Base-by-base conservation (phyloP, 2,113 vertebrate species). In the Sitta europaea region DNA sequence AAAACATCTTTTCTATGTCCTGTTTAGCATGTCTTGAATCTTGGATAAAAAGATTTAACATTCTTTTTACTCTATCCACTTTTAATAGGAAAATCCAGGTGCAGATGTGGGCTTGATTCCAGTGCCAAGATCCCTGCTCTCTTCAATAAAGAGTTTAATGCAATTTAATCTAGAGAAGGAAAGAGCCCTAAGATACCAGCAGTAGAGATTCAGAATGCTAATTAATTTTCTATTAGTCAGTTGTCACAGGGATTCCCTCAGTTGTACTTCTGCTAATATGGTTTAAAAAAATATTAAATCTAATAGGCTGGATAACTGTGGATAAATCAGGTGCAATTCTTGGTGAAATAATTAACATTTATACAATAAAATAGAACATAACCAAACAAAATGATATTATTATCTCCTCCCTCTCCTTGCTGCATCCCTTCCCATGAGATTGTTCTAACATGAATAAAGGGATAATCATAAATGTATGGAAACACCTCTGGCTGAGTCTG, bases 21-120 rank as follows among this genome's bases (percentile, higher is more conserved):
- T 63, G 35, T 45, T 61, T 80, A 42, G 42, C 66, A 50, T 62
- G 59, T 71, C 53, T 91, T 81, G 31, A 77, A 84, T 89, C 63
- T 61, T 19, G 67, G 71, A 85, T 95, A 92, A 86, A 96, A 95
- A 55, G 80, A 95, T 96, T 94, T 96, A 88, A 91, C 50, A 75
- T 96, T 95, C 94, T 90, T 96, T 96, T 97, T 96, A 80, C 83
- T 97, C 96, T 96, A 92, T 92, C 94, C 91, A 92, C 78, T 97
- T 97, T 85, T 90, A 94, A 92, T 95, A 94, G 95, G 91, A 96
- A 98, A 97, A 97, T 87, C 92, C 97, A 98, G 96, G 97, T 97
- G 95, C 94, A 97, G 92, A 97, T 95, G 67, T 89, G 82, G 83
- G 77, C 90, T 95, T 95, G 88, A 93, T 91, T 97, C 81, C 76